Percentiles rank a stretch among this genome's conserved stretches.
Conservation (phyloP, 2,888 invertebrate species). For the Leucophora obtusa region DNA sequence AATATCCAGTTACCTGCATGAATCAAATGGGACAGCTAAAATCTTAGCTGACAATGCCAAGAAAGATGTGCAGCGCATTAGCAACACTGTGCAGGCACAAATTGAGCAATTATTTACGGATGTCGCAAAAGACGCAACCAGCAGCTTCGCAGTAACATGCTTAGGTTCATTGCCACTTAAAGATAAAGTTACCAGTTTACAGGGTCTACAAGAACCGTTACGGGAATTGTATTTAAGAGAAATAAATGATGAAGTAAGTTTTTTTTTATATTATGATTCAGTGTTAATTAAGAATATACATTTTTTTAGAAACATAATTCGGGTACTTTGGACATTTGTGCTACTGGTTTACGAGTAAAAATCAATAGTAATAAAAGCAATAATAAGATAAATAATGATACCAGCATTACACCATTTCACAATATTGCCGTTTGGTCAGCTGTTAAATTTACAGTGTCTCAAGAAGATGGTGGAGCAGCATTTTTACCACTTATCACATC, state of each 20-base stretch:
- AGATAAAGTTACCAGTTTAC: constrained; percentile 89
- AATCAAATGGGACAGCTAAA: constrained; percentile 68
- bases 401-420: constrained; percentile 88
- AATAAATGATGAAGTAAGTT: constrained; percentile 73
- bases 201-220: constrained; percentile 89
- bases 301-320: constrained; percentile 71
- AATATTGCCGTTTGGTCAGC: constrained; percentile 97
- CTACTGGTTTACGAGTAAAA: constrained; percentile 85
- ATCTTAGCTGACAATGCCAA: constrained; percentile 72
- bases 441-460: constrained; percentile 88
- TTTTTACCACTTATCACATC: constrained; percentile 91
- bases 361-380: constrained; percentile 75
- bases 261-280: too few relatives aligned
- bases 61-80: constrained; percentile 78
- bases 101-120: constrained; percentile 92
- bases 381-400: constrained; percentile 61
- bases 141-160: constrained; percentile 87
- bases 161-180: constrained; percentile 89
- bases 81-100: constrained; percentile 89
- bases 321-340: constrained; percentile 77
- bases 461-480: constrained; percentile 82
- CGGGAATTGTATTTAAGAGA: constrained; percentile 83
- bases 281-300: not conserved
- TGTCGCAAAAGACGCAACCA: constrained; percentile 83
- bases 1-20: constrained; percentile 73